A percentile compares a stretch with the other conserved stretches of the same genome.
These are phyloP conservation scores for Dipodomys ordii DNA, from an alignment of 2,113 vertebrate genomes.

Conservation along the genomic window DNA sequence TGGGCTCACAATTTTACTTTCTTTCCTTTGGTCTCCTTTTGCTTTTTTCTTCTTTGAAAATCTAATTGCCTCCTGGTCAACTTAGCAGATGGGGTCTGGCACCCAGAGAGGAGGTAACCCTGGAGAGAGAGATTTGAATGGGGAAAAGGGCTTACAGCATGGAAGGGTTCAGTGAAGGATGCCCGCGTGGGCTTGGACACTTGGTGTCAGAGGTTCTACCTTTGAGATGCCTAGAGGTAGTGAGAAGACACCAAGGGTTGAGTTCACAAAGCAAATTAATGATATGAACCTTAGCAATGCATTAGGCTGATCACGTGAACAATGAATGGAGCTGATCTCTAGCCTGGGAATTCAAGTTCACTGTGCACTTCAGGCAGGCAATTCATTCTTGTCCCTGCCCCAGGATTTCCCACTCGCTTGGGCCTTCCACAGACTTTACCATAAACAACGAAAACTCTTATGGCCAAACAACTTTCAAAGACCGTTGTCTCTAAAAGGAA, in stretches of 20 bases:
- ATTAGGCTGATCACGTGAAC: neutral
- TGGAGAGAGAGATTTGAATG: neutral
- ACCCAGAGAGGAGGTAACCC: neutral
- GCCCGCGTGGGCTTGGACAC: neutral
- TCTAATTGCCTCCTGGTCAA: neutral
- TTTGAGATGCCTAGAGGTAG: neutral
- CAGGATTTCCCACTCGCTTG: neutral
- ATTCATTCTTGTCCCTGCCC: neutral
- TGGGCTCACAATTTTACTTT: neutral
- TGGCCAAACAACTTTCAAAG: slow-evolving; percentile 36
- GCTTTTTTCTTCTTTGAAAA: neutral
- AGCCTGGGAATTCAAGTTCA: too few species aligned
- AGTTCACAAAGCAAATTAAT: neutral
- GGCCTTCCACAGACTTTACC: neutral
- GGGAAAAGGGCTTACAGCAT: too few species aligned
- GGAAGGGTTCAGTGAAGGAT: neutral
- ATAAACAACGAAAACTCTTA: neutral
- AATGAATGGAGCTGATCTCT: neutral
- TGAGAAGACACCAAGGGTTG: neutral
- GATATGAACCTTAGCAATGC: neutral
- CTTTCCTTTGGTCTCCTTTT: neutral
- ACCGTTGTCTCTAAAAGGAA: slow-evolving; percentile 70
- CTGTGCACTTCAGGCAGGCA: neutral
- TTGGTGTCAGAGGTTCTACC: neutral
- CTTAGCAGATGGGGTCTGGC: neutral